Evolutionary conservation across 2,888 invertebrate species (phyloP), one percentile per base, ranked within the genome.

Genomic region (Acleris emargana): DNA sequence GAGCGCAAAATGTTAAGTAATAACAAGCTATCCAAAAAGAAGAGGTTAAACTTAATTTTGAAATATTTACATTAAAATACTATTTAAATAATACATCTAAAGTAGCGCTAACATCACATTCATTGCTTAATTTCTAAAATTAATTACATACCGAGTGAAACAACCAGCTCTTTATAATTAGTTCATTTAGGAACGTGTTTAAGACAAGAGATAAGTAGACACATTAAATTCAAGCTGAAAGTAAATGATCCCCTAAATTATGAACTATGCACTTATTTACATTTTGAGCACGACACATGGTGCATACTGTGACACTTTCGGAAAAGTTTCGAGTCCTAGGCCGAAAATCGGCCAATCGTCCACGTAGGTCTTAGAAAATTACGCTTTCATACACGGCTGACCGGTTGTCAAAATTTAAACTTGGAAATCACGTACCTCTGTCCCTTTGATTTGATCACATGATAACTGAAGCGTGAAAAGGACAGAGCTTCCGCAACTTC

Each of bases 251-350:
- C 70, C 67, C 66, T 66, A 66, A 52, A 55, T 52, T 57, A 66
- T 51, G 3, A 71, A 77, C 79, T 81, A 38, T 0, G 3, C 38
- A 83, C 72, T 72, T 75, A 73, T 82, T 74, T 88, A 88, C 87
- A 88, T 82, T 86, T 87, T 66, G 89, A 89, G 88, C 89, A 84
- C 79, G 76, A 89, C 89, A 91, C 90, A 90, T 88, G 81, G 90
- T 90, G 91, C 88, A 77, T 91, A 91, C 91, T 87, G 84, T 86
- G 83, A 87, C 86, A 91, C 91, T 90, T 90, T 85, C 88, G 87
- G 78, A 86, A 90, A 90, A 90, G 90, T 86, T 88, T 86, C 67
- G 72, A 86, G 85, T 89, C 82, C 84, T 74, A 76, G 62, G 71
- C 67, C 70, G 43, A 51, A 32, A 50, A 58, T 18, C 25, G 32